Conservation (phyloP, 2,888 invertebrate genomes). For the Lypha dubia region DNA sequence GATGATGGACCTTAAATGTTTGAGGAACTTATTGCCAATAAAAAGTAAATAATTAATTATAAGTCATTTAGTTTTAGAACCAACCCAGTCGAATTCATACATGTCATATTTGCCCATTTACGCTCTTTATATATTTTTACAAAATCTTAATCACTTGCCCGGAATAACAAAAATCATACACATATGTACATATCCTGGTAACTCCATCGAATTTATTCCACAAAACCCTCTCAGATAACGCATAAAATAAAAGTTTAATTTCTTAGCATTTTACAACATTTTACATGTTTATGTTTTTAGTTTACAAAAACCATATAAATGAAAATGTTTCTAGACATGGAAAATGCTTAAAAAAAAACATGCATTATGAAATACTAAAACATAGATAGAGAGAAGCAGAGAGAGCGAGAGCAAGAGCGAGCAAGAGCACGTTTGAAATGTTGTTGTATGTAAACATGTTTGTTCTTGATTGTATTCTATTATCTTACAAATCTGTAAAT, state of each 20-base stretch:
- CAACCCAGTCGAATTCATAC: no score
- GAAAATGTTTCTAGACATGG: conserved; percentile 6
- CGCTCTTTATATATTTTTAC: no score
- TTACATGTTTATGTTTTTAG: not conserved
- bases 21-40: no score
- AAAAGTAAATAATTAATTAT: no score
- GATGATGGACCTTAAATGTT: no score
- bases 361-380: not conserved
- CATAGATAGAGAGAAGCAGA: no score
- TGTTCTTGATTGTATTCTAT: conserved; percentile 14
- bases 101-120: no score
- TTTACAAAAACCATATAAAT: conserved; percentile 19
- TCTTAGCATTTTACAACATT: not conserved
- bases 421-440: not conserved
- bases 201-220: not conserved
- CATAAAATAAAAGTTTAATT: conserved; percentile 5
- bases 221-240: not conserved
- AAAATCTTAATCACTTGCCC: no score
- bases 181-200: not conserved
- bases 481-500: conserved; percentile 56
- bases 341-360: not conserved
- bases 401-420: no score
- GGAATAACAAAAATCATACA: no score
- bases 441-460: not conserved
- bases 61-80: no score